Base-by-base conservation (phyloP, 2,113 vertebrate genomes). In the Oryzias celebensis region DNA sequence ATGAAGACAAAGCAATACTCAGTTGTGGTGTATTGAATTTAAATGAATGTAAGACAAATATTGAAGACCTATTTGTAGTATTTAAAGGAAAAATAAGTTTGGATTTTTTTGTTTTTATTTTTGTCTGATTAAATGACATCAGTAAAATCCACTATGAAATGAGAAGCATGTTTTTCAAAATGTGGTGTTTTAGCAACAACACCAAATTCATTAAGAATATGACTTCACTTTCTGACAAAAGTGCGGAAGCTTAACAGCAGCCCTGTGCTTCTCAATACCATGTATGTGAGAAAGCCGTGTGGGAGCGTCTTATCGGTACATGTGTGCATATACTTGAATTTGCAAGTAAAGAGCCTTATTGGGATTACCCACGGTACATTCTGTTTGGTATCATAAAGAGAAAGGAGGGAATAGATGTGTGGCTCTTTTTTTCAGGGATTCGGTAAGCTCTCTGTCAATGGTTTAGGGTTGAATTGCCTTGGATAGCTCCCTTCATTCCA, bases 341-440 rank as follows among this genome's bases (percentile, higher is more conserved):
- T 90, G 88, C 85, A 87, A 83, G 85, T 84, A 84, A 87, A 87
- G 74, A 85, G 88, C 79, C 88, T 91, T 85, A 85, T 88, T 91
- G 88, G 89, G 90, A 91, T 91, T 92, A 92, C 82, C 73, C 83
- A 80, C 65, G 80, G 86, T 88, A 91, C 90, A 88, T 92, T 92
- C 89, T 91, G 67, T 85, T 90, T 83, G 63, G 79, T 82, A 83
- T 90, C 88, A 88, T 88, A 84, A 85, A 87, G 84, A 87, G 82
- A 89, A 88, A 82, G 72, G 26, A 83, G 72, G 81, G 83, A 87
- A 53, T 72, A 61, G 84, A 90, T 87, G 80, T 71, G 80, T 87
- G 72, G 84, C 73, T 73, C 62, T 70, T 59, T 66, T 73, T 75
- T 88, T 82, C 63, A 62, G 83, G 86, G 89, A 81, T 89, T 89